Evolutionary conservation across 2,113 vertebrate genomes (phyloP).

Genomic region (Lophochroa leadbeateri): DNA sequence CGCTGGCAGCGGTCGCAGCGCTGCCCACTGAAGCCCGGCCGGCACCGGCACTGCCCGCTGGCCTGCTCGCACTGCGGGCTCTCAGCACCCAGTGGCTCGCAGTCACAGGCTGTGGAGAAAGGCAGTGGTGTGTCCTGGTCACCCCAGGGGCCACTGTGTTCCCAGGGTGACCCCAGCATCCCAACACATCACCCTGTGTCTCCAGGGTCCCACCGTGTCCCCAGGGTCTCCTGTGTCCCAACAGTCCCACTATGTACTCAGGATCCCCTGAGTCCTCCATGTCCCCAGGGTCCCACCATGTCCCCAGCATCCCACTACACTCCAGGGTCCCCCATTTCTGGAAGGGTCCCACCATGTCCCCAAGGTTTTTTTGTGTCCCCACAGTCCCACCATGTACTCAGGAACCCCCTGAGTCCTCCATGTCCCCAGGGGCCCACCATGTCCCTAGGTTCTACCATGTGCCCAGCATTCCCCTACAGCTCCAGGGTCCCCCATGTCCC

Average conservation of each 20-base stretch:
- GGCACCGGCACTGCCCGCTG: slow-evolving; percentile 79
- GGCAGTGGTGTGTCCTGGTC: rapidly evolving
- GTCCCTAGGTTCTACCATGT: no score
- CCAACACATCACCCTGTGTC: background rate
- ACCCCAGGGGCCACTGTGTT: background rate
- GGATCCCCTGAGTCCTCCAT: background rate
- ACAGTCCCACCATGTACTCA: no score
- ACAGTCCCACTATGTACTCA: background rate
- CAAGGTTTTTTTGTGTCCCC: no score
- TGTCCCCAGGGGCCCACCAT: no score
- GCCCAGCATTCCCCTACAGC: no score
- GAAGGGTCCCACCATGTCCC: no score
- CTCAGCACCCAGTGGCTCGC: slow-evolving; percentile 76
- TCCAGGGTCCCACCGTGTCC: background rate
- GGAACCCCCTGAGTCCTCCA: no score
- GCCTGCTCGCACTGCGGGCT: slow-evolving; percentile 76
- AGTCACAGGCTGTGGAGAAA: slow-evolving; percentile 79
- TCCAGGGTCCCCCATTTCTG: no score
- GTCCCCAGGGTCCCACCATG: background rate
- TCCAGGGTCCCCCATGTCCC: no score
- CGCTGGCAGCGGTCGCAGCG: slow-evolving; percentile 79
- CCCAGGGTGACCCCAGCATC: background rate
- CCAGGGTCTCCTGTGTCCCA: background rate
- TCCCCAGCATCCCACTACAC: no score
- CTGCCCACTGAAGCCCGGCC: slow-evolving; percentile 67